Base-by-base conservation (phyloP, 2,113 vertebrate species). In the Catagonus wagneri region DNA sequence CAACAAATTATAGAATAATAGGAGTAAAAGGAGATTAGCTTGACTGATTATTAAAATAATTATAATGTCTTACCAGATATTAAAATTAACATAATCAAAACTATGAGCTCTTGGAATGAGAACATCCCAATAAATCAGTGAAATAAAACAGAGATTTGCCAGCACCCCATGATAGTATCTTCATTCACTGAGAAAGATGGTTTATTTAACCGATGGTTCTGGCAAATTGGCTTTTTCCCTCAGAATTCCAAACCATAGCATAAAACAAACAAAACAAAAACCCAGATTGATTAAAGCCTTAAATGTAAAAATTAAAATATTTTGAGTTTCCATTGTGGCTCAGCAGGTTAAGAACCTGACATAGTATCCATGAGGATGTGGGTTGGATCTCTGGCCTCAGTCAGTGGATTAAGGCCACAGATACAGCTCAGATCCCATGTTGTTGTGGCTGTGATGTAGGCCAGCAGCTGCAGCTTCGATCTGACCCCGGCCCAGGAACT, bases 251-350 rank as follows among this genome's bases (percentile, higher is more conserved):
- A 84, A 36, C 32, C 60, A 63, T 2, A 61, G 1, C 58, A 89
- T 72, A 79, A 58, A n/a, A 90, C 36, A 78, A 65, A 34, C 7
- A 54, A 76, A 87, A n/a, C 54, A 78, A 58, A 83, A 52, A 25
- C 19, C 20, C n/a, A 25, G 23, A 72, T 84, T 15, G 36, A 80
- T n/a, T 84, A 56, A 74, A 58, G 15, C 50, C 50, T 95, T 90
- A 83, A 39, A 58, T 68, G 50, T 90, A 52, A 76, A 89, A 89
- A n/a, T n/a, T n/a, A n/a, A n/a, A n/a, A n/a, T n/a, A n/a, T n/a
- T n/a, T n/a, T n/a, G n/a, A n/a, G n/a, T n/a, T n/a, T n/a, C n/a
- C n/a, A n/a, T n/a, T n/a, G n/a, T n/a, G n/a, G n/a, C n/a, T n/a
- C n/a, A n/a, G n/a, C n/a, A n/a, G n/a, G n/a, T n/a, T n/a, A n/a